Percentiles rank a stretch among this genome's conserved stretches.
These are phyloP conservation scores for Ylistrum balloti DNA, from an alignment of 1,140 invertebrate species.

Conservation along the genomic window DNA sequence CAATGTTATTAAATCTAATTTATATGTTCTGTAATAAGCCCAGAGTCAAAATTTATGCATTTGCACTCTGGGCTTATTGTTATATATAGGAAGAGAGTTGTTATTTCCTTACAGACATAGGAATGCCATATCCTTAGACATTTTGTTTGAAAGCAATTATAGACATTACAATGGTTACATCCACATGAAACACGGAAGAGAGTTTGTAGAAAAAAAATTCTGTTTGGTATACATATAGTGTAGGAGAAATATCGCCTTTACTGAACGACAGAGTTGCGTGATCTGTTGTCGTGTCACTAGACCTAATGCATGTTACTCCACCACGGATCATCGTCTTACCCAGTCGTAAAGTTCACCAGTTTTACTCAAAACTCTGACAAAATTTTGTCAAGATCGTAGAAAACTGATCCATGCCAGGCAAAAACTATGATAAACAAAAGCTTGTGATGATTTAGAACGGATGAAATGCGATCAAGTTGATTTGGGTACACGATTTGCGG, in stretches of 20 bases:
- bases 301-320: not conserved
- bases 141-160: too few relatives aligned
- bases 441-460: not conserved
- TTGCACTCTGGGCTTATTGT: too few relatives aligned
- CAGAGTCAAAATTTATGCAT: too few relatives aligned
- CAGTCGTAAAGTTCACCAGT: not conserved
- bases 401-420: not conserved
- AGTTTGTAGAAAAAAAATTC: too few relatives aligned
- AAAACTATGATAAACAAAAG: not conserved
- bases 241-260: too few relatives aligned
- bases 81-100: too few relatives aligned
- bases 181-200: too few relatives aligned
- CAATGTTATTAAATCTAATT: too few relatives aligned
- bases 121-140: too few relatives aligned
- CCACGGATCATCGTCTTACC: not conserved
- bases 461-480: constrained; percentile 4
- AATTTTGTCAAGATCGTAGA: not conserved
- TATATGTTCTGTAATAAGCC: too few relatives aligned
- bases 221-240: too few relatives aligned
- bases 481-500: constrained; percentile 13
- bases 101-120: too few relatives aligned
- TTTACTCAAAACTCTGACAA: not conserved
- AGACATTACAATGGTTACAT: not conserved
- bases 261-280: not conserved
- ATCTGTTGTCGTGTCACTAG: not conserved